Evolutionary conservation across 1,140 invertebrate species (phyloP).

Genomic region (Conus betulinus): DNA sequence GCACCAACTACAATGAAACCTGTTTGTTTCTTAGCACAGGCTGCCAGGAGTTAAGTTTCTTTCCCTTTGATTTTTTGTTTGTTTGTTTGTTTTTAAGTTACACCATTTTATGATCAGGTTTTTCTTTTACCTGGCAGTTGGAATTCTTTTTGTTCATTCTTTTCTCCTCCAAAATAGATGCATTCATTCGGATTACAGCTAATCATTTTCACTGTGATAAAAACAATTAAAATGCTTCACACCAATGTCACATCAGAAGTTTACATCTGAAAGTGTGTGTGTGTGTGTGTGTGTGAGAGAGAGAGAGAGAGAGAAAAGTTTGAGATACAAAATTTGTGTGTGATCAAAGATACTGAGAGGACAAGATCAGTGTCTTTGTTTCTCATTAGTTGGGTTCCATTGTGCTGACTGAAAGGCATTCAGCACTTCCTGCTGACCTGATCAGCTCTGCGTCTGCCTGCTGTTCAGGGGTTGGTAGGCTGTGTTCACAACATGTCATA

Average conservation of each 20-base stretch:
- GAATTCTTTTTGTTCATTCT: neutral
- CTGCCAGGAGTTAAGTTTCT: neutral
- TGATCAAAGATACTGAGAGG: too few species aligned
- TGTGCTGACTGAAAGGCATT: too few species aligned
- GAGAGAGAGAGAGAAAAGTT: too few species aligned
- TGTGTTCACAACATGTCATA: too few species aligned
- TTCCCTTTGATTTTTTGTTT: too few species aligned
- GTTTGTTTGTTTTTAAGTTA: neutral
- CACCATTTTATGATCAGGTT: conserved; percentile 22
- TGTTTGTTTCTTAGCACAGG: too few species aligned
- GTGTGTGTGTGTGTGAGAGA: neutral
- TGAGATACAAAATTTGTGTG: too few species aligned
- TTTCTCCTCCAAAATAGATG: neutral
- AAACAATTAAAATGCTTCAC: conserved; percentile 32
- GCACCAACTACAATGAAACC: neutral
- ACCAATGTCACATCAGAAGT: neutral
- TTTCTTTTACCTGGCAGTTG: conserved; percentile 7
- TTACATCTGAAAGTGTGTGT: neutral
- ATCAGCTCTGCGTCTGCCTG: too few species aligned
- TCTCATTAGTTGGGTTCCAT: too few species aligned
- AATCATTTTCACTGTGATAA: conserved; percentile 38
- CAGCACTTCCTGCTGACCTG: too few species aligned
- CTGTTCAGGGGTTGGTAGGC: too few species aligned
- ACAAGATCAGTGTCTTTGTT: too few species aligned
- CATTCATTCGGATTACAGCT: neutral